Evolutionary conservation across 2,888 invertebrate species (phyloP).

Genomic region (Teleiodes luculella): DNA sequence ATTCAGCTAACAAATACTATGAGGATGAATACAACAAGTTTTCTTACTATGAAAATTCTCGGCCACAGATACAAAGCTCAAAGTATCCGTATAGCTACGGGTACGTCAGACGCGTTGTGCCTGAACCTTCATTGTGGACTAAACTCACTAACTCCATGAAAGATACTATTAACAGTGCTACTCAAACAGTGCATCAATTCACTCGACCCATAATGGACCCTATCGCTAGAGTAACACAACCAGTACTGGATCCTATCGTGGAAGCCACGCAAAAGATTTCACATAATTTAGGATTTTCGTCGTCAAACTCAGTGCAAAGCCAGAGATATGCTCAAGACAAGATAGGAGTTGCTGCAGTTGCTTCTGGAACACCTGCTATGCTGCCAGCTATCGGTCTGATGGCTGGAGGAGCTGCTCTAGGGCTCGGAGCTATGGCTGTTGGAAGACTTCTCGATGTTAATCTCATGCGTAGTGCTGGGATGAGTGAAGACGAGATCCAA

Average conservation of each 20-base stretch:
- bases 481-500: conserved; percentile 55
- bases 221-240: conserved; percentile 78
- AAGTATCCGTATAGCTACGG: conserved; percentile 81
- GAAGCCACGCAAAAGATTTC: conserved; percentile 90
- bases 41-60: conserved; percentile 76
- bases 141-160: conserved; percentile 85
- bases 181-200: conserved; percentile 83
- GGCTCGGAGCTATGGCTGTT: conserved; percentile 88
- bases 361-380: conserved; percentile 80
- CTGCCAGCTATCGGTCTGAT: conserved; percentile 87
- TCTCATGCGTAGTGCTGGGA: conserved; percentile 76
- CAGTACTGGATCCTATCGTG: conserved; percentile 85
- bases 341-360: conserved; percentile 79
- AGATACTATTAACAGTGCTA: conserved; percentile 84
- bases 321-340: conserved; percentile 80
- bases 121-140: conserved; percentile 84
- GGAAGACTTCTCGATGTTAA: conserved; percentile 84
- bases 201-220: conserved; percentile 80
- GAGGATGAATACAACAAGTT: conserved; percentile 75
- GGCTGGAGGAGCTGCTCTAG: conserved; percentile 89
- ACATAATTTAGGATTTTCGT: conserved; percentile 84
- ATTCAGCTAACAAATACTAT: conserved; percentile 62
- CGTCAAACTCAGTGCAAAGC: conserved; percentile 59
- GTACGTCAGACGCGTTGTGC: conserved; percentile 74
- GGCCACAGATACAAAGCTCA: conserved; percentile 43